phyloP scores from a whole-genome alignment of 2,797 vertebrate species.

The Sebastes diaconus region DNA sequence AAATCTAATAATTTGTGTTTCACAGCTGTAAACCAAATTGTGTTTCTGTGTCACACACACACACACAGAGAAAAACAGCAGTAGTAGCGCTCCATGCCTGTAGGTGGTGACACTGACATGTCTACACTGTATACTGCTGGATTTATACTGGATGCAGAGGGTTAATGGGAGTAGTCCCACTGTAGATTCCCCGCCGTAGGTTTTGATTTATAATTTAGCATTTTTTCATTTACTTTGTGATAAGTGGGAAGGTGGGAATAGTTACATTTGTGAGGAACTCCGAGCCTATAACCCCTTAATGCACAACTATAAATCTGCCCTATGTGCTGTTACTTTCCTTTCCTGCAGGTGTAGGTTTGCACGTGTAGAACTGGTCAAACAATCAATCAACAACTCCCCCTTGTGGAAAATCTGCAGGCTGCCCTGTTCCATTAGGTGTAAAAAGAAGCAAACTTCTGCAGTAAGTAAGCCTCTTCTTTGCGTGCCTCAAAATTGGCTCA shows the following conservation, averaged over 20 bases:
- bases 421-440: not conserved
- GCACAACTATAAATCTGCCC: not conserved
- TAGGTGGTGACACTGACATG: not conserved
- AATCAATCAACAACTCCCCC: slow-evolving; percentile 4
- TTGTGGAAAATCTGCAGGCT: not conserved
- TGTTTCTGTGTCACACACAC: not conserved
- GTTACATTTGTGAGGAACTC: not conserved
- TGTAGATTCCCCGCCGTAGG: not conserved
- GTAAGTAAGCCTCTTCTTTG: not conserved
- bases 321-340: not conserved
- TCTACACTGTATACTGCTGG: not conserved
- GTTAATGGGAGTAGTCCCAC: not conserved
- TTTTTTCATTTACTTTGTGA: not conserved
- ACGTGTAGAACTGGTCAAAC: not conserved
- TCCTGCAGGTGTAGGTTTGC: not conserved
- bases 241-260: not conserved
- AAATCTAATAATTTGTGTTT: not conserved
- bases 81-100: not conserved
- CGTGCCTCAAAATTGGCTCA: not conserved
- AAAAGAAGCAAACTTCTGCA: not conserved
- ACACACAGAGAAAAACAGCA: not conserved
- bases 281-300: not conserved
- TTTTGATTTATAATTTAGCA: not conserved
- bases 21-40: not conserved
- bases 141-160: not conserved